Conservation (phyloP, 2,888 invertebrate species). For the Microplitis manilae region DNA sequence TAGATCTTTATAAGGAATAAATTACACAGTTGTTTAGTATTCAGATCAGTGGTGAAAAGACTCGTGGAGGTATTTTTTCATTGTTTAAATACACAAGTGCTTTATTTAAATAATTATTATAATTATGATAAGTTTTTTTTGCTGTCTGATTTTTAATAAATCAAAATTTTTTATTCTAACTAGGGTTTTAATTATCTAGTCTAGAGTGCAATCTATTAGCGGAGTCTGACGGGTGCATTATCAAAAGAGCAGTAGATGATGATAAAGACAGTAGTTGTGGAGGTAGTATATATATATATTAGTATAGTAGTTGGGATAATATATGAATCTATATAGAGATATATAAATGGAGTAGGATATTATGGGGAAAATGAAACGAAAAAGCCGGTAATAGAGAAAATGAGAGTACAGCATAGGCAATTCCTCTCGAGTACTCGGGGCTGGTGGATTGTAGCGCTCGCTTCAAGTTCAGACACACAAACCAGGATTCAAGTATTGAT, state of each 20-base stretch:
- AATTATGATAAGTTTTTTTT: not conserved
- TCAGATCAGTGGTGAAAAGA: not conserved
- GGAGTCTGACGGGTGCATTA: slow-evolving; percentile 1
- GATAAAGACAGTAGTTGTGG: not conserved
- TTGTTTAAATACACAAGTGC: not conserved
- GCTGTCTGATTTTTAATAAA: not conserved
- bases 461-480: slow-evolving; percentile 57
- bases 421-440: slow-evolving; percentile 51
- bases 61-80: not conserved
- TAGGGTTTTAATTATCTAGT: not conserved
- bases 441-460: slow-evolving; percentile 44
- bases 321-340: not conserved
- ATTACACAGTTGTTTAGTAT: not conserved
- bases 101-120: not conserved
- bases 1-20: not conserved
- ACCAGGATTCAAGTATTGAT: slow-evolving; percentile 69
- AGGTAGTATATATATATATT: not conserved
- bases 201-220: not conserved
- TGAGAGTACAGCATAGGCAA: slow-evolving; percentile 43
- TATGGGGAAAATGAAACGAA: not conserved
- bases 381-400: slow-evolving; percentile 22
- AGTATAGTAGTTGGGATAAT: not conserved
- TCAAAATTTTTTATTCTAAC: not conserved
- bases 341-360: slow-evolving; percentile 13
- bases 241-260: not conserved